Evolutionary conservation across 2,113 vertebrate species (phyloP).

Genomic region (Otus sunia): DNA sequence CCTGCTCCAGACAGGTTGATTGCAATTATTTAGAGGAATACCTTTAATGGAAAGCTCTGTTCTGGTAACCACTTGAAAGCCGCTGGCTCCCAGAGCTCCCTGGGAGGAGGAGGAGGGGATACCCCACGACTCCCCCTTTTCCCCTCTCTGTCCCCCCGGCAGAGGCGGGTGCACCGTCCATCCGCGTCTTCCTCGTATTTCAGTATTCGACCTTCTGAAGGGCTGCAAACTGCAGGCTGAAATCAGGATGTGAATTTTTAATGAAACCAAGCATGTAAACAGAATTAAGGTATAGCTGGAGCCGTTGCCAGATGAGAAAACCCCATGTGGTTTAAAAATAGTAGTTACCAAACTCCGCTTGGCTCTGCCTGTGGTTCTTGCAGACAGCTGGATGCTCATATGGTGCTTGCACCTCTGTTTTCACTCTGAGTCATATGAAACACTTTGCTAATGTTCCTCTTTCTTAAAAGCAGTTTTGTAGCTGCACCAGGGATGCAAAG

Average conservation of each 20-base stretch:
- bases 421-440: neutral
- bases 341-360: neutral
- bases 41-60: neutral
- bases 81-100: neutral
- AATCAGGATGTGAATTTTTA: neutral
- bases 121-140: neutral
- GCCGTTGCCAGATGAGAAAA: slow-evolving; percentile 1
- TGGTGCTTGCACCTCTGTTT: neutral
- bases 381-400: neutral
- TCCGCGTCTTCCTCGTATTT: neutral
- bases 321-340: neutral
- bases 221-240: neutral
- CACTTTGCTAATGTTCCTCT: neutral
- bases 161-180: neutral
- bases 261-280: slow-evolving; percentile 6
- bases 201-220: neutral
- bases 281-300: neutral
- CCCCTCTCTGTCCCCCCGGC: neutral
- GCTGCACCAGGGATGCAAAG: neutral
- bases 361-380: neutral
- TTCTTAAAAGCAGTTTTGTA: neutral
- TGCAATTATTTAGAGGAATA: neutral
- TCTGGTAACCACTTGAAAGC: neutral
- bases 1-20: neutral
- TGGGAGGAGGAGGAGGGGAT: too few relatives aligned